Base-by-base conservation (phyloP, 2,888 invertebrate genomes). In the Mythimna vitellina region DNA sequence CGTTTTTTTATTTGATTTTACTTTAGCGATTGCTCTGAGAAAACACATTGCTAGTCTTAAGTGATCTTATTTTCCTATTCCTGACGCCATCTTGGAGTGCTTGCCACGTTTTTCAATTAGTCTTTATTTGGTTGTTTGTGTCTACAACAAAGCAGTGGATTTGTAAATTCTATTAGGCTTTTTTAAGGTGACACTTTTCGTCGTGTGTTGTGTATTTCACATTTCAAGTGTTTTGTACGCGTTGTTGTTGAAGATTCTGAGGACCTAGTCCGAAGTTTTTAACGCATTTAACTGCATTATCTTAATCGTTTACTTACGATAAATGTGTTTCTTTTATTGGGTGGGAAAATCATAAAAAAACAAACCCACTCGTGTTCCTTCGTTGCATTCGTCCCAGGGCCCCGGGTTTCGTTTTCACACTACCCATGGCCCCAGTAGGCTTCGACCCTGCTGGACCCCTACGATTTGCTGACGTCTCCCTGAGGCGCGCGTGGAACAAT, bases 41-140 rank as follows among this genome's bases (percentile, higher is more conserved):
- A 80, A 76, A 76, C 60, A 60, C 38, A 63, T 65, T 80, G 56
- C 22, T 60, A 49, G 53, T 35, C 46, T 70, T n/a, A 64, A 57
- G 35, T 62, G 51, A 51, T 65, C 29, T 65, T 51, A 56, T 56
- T 54, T 61, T 46, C 8, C 9, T 77, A 60, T 80, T 65, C 14
- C 53, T 56, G 14, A n/a, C 49, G 25, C 32, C n/a, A 42, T 61
- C 12, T 65, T 51, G 29, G 22, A 35, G 29, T 65, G 3, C 22
- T 25, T 57, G 29, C 49, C n/a, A 78, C 66, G 53, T 65, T 78
- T 64, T 78, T 54, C 65, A 60, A 67, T 79, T 61, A 64, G 58
- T 17, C 14, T 63, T 68, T 42, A 62, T 68, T 53, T n/a, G 9
- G 22, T 56, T 32, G 53, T 46, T 78, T 62, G 62, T 46, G 17